Percentiles rank a stretch among this genome's conserved stretches.
These are phyloP conservation scores for Neocrepidodera transversa DNA, from an alignment of 2,888 invertebrate species.

Conservation along the genomic window DNA sequence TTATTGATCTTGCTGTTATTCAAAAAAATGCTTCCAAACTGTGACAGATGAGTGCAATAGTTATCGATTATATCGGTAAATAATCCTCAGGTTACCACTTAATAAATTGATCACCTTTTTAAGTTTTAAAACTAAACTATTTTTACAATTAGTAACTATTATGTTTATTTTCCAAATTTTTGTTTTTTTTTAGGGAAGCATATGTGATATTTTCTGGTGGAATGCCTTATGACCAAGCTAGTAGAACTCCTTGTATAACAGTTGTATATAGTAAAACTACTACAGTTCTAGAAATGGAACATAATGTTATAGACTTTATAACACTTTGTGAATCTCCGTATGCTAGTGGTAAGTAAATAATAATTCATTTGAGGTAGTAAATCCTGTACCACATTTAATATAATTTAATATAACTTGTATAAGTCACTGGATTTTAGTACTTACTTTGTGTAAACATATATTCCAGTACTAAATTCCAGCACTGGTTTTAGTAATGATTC, in stretches of 20 bases:
- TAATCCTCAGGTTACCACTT: too few species aligned
- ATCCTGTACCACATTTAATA: background rate
- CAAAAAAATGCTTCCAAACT: too few species aligned
- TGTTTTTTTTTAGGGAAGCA: constrained; percentile 74
- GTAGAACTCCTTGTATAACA: constrained; percentile 91
- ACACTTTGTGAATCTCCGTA: constrained; percentile 95
- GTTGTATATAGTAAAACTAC: constrained; percentile 96
- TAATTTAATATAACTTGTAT: background rate
- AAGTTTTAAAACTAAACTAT: too few species aligned
- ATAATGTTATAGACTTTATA: constrained; percentile 96
- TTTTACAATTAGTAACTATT: too few species aligned
- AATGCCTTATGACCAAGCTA: constrained; percentile 87
- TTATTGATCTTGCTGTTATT: too few species aligned
- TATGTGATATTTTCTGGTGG: constrained; percentile 98
- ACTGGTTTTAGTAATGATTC: too few species aligned
- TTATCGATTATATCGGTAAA: too few species aligned
- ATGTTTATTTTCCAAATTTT: background rate
- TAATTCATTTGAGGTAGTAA: background rate
- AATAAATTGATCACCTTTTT: too few species aligned
- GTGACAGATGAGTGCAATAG: too few species aligned
- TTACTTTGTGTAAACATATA: too few species aligned
- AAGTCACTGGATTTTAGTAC: background rate
- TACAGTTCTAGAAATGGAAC: constrained; percentile 99
- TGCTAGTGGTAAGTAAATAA: constrained; percentile 80
- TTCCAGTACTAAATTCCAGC: too few species aligned